Conservation (phyloP, 2,797 vertebrate species). For the Karalla daura region DNA sequence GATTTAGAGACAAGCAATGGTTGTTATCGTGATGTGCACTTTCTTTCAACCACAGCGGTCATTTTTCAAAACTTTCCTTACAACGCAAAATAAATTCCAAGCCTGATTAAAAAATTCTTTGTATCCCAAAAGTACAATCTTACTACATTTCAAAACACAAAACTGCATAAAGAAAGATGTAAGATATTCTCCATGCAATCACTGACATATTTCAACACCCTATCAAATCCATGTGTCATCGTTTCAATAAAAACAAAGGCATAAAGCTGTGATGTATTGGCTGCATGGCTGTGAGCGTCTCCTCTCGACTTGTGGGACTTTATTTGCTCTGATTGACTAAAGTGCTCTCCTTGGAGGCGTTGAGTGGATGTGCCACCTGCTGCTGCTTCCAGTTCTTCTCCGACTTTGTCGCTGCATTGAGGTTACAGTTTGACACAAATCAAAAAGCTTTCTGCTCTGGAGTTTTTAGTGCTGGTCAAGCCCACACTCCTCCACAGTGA, state of each 20-base stretch:
- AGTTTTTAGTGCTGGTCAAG: background rate
- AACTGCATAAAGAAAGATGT: constrained; percentile 59
- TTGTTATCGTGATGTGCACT: constrained; percentile 39
- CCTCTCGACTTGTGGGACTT: background rate
- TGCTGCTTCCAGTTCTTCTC: constrained; percentile 17
- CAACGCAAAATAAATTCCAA: constrained; percentile 21
- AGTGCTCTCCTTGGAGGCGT: constrained; percentile 16
- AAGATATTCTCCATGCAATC: constrained; percentile 39
- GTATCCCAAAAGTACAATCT: background rate
- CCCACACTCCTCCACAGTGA: background rate
- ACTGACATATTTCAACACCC: constrained; percentile 58
- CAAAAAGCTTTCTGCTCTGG: background rate
- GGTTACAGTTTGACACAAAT: constrained; percentile 1
- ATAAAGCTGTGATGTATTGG: constrained; percentile 61
- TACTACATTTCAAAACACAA: constrained; percentile 53
- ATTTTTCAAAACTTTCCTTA: constrained; percentile 52
- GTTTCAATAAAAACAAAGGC: constrained; percentile 37
- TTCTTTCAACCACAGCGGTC: constrained; percentile 13
- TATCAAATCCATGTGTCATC: constrained; percentile 52
- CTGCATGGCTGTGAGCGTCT: constrained; percentile 24
- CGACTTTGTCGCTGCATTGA: background rate
- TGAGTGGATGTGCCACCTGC: constrained; percentile 22
- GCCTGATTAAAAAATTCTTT: constrained; percentile 52
- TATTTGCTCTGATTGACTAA: constrained; percentile 36
- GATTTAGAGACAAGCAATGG: constrained; percentile 18